Evolutionary conservation across 1,140 invertebrate genomes (phyloP).

Genomic region (Augochlora pura): DNA sequence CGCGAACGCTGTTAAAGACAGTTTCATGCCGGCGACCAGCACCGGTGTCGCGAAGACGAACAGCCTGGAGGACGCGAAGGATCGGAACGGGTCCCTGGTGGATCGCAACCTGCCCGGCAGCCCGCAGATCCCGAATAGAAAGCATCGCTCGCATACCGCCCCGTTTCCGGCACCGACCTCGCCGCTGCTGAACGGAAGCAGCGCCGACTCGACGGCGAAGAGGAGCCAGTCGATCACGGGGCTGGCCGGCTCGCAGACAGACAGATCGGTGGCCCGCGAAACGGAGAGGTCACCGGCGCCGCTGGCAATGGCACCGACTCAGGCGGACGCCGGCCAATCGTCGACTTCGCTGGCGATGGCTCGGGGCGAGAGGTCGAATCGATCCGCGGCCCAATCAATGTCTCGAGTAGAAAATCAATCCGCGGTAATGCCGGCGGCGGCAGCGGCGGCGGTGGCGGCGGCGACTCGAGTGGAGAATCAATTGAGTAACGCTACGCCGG

Average conservation of each 20-base stretch:
- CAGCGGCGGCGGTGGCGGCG: not conserved
- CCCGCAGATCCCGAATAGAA: constrained; percentile 68
- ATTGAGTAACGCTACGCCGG: constrained; percentile 6
- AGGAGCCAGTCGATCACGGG: constrained; percentile 39
- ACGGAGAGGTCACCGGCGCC: not conserved
- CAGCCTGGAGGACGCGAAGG: not conserved
- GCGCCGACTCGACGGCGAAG: constrained; percentile 47
- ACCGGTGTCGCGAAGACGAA: not conserved
- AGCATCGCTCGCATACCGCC: constrained; percentile 66
- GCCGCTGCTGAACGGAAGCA: constrained; percentile 52
- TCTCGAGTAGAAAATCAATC: constrained; percentile 47
- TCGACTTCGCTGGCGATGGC: not conserved
- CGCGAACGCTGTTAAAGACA: constrained; percentile 7
- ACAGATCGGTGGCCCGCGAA: constrained; percentile 13
- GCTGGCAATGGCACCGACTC: not conserved
- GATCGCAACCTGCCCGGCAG: constrained; percentile 47
- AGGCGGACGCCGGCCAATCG: constrained; percentile 24
- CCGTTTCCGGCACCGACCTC: constrained; percentile 57
- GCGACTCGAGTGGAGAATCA: constrained; percentile 34
- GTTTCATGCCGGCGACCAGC: not conserved
- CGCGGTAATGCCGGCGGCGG: not conserved
- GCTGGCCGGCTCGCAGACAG: constrained; percentile 14
- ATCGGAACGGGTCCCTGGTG: not conserved
- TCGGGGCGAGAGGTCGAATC: constrained; percentile 33
- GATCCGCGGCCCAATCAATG: constrained; percentile 41